Conservation (phyloP, 35 echinoderm and acorn worm genomes). For the Apostichopus japonicus region DNA sequence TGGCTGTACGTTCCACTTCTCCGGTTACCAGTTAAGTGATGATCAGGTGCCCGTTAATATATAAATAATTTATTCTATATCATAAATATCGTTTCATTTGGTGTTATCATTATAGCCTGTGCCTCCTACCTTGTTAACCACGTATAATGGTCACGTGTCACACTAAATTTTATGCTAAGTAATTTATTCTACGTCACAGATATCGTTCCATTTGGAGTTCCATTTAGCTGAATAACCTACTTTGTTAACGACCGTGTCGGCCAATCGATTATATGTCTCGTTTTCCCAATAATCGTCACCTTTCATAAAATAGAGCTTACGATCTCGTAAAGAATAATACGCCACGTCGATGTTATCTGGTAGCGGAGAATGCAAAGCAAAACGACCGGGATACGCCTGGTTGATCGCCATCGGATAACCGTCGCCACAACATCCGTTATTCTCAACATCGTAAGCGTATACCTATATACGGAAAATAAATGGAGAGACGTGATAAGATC, state of each 20-base stretch:
- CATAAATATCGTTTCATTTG: too few species aligned
- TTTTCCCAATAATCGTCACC: slow-evolving; percentile 81
- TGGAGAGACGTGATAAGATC: neutral
- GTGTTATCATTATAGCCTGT: too few species aligned
- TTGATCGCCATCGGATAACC: slow-evolving; percentile 75
- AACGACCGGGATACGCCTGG: slow-evolving; percentile 51
- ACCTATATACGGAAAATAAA: slow-evolving; percentile 61
- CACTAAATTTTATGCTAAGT: neutral
- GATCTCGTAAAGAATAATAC: slow-evolving; percentile 79
- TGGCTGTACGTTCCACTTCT: too few species aligned
- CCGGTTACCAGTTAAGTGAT: too few species aligned
- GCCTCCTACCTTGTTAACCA: too few species aligned
- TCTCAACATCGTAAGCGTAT: slow-evolving; percentile 82
- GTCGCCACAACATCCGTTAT: slow-evolving; percentile 64
- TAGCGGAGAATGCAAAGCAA: slow-evolving; percentile 12
- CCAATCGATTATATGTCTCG: slow-evolving; percentile 49
- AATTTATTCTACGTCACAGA: slow-evolving; percentile 79
- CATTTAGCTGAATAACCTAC: slow-evolving; percentile 48
- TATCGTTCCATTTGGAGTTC: slow-evolving; percentile 84
- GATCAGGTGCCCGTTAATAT: too few species aligned
- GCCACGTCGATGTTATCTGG: slow-evolving; percentile 77
- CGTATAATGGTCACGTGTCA: too few species aligned
- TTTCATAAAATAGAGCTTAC: slow-evolving; percentile 88
- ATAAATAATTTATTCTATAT: too few species aligned
- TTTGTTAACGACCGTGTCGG: slow-evolving; percentile 52